Conservation (phyloP, 2,113 vertebrate genomes). For the Nansenia antarctica region DNA sequence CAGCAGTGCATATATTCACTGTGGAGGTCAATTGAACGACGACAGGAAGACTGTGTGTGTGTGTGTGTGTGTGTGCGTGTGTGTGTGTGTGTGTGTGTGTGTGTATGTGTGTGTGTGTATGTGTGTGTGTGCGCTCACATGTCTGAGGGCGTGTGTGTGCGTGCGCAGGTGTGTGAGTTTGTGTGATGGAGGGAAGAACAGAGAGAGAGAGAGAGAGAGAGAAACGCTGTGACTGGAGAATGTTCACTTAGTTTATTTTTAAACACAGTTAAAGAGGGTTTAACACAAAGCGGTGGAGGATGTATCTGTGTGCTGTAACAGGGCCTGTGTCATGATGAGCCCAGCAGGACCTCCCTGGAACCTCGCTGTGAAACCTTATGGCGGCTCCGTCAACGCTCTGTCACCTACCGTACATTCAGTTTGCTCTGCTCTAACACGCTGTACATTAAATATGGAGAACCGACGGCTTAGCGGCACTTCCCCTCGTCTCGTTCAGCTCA, state of each 20-base stretch:
- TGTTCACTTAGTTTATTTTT: not conserved
- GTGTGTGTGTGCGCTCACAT: too few relatives aligned
- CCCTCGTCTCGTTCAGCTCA: not conserved
- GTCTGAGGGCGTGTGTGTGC: too few relatives aligned
- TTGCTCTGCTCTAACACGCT: not conserved
- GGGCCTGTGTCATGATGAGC: constrained; percentile 3
- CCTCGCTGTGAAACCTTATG: not conserved
- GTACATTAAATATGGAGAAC: not conserved
- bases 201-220: too few relatives aligned
- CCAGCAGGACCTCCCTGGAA: not conserved
- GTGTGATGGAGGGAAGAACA: not conserved
- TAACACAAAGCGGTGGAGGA: not conserved
- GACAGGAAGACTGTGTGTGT: too few relatives aligned
- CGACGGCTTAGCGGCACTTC: not conserved
- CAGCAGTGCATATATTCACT: not conserved
- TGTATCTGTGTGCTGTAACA: not conserved
- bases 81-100: not conserved
- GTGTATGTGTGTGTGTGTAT: too few relatives aligned
- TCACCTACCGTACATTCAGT: not conserved
- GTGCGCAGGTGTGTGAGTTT: not conserved
- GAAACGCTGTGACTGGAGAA: too few relatives aligned
- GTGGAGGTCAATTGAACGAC: not conserved
- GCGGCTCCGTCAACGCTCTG: not conserved
- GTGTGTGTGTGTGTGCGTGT: not conserved
- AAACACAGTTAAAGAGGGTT: not conserved